These are phyloP conservation scores for Stenchaetothrips biformis DNA, from an alignment of 2,888 invertebrate species.

Conservation along the genomic window DNA sequence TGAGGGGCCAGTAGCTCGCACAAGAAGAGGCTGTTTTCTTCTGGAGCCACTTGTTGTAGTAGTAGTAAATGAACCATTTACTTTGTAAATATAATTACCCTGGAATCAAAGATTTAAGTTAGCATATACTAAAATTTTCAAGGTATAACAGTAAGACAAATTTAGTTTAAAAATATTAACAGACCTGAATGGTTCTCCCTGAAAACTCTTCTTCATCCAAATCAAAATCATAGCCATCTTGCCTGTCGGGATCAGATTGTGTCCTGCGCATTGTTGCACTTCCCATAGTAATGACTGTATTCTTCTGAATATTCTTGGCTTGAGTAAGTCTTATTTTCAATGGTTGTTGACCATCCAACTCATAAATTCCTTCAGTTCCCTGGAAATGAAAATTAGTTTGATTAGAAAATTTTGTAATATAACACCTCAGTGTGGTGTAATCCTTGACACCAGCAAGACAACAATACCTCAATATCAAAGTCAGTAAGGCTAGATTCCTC, in stretches of 20 bases:
- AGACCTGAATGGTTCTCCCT: slow-evolving; percentile 9
- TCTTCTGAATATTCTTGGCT: neutral
- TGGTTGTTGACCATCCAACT: neutral
- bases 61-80: slow-evolving; percentile 9
- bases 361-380: neutral
- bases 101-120: neutral
- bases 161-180: neutral
- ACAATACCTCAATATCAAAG: neutral
- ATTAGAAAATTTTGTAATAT: no score
- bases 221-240: slow-evolving; percentile 16
- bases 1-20: slow-evolving; percentile 1
- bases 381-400: neutral
- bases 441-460: neutral
- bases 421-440: no score
- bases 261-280: neutral
- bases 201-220: slow-evolving; percentile 16
- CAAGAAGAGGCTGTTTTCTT: slow-evolving; percentile 8
- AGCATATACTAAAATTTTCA: neutral
- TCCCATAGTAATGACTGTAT: slow-evolving; percentile 6
- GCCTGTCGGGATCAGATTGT: slow-evolving; percentile 18
- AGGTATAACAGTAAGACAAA: neutral
- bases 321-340: neutral
- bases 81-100: slow-evolving; percentile 23
- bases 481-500: neutral
- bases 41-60: slow-evolving; percentile 11